These are phyloP conservation scores for Paramormyrops hopkinsi DNA, from an alignment of 2,797 vertebrate species.

Conservation along the genomic window DNA sequence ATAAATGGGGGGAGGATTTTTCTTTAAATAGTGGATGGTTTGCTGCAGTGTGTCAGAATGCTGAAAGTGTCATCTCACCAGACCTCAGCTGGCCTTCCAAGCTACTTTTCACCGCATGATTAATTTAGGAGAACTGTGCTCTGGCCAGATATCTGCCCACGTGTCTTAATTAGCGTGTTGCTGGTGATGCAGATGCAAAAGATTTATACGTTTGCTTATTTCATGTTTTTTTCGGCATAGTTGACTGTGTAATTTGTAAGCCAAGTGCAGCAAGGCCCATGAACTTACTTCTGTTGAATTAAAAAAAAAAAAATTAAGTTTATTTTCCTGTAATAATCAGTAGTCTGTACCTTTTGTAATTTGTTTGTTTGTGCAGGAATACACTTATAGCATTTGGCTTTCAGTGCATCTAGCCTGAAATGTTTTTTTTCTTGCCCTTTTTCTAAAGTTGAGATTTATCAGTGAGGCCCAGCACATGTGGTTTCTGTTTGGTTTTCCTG, in stretches of 20 bases:
- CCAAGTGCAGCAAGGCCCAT: background rate
- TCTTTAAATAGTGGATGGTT: background rate
- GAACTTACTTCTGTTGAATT: background rate
- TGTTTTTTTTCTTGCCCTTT: background rate
- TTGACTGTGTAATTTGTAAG: background rate
- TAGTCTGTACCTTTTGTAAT: background rate
- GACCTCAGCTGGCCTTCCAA: background rate
- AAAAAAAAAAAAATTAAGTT: background rate
- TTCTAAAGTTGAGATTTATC: slow-evolving; percentile 4
- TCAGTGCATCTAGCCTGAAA: background rate
- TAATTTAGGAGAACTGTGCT: background rate
- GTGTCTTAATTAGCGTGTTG: background rate
- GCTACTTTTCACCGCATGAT: background rate
- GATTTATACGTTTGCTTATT: background rate
- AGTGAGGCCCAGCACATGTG: slow-evolving; percentile 4
- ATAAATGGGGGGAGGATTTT: background rate
- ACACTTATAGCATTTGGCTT: background rate
- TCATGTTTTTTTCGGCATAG: background rate
- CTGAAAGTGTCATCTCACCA: background rate
- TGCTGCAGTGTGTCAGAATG: background rate
- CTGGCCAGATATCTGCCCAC: background rate
- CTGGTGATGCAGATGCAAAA: background rate
- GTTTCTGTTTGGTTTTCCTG: slow-evolving; percentile 20
- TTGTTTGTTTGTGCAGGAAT: background rate
- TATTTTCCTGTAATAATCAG: background rate